Evolutionary conservation across 2,888 invertebrate genomes (phyloP).

Genomic region (Nemoura dubitans): DNA sequence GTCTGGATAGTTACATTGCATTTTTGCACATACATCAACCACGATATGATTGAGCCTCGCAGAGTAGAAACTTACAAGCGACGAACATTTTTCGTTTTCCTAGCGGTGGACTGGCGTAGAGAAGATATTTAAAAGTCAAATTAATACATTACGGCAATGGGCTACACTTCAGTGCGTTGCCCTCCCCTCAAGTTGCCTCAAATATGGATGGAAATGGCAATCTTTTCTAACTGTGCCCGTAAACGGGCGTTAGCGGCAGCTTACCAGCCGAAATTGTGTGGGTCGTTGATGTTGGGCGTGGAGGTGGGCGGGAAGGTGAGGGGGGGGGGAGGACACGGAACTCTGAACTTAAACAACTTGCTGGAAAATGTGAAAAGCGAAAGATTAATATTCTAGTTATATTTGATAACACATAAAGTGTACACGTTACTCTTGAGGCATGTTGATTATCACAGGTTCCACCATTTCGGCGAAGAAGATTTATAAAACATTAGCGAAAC

Average conservation of each 20-base stretch:
- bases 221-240: neutral
- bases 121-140: conserved; percentile 46
- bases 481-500: neutral
- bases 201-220: conserved; percentile 33
- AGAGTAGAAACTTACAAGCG: neutral
- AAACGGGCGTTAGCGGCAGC: neutral
- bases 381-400: neutral
- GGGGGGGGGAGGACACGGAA: neutral
- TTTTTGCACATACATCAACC: neutral
- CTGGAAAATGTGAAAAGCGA: neutral
- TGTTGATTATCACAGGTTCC: neutral
- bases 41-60: neutral
- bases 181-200: neutral
- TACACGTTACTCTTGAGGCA: neutral
- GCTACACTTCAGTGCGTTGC: conserved; percentile 22
- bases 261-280: neutral
- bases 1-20: neutral
- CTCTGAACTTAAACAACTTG: neutral
- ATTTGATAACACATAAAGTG: neutral
- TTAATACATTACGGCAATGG: conserved; percentile 47
- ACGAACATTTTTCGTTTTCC: neutral
- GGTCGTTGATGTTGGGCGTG: neutral
- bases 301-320: neutral
- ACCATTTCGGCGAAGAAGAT: neutral
- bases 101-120: neutral